Base-by-base conservation (phyloP, 1,140 invertebrate genomes). In the Drosophila watanabei region DNA sequence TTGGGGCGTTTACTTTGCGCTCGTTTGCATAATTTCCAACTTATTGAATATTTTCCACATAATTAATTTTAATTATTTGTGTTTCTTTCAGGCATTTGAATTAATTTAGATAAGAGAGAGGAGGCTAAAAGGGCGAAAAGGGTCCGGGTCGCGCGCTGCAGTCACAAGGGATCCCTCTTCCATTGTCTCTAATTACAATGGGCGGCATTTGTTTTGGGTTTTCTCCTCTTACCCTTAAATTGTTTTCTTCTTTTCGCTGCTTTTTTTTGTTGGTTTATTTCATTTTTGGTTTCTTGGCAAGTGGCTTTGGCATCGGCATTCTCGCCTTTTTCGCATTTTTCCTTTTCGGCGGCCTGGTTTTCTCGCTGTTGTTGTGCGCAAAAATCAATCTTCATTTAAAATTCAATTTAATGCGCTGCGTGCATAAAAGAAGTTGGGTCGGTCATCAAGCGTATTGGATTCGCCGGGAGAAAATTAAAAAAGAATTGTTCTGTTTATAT, bases 11-110 rank as follows among this genome's bases (percentile, higher is more conserved):
- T 87, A 79, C 84, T 89, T 79, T 84, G 77, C 69, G 80, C 85
- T 88, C 85, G 85, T 88, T 88, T 88, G 84, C 85, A 88, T 88
- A 89, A 88, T 88, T 88, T 88, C 65, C 85, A 89, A 88, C 85
- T 88, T 88, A 88, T 88, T 88, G 84, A 88, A 88, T 88, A 88
- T 88, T 89, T 88, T 88, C 84, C 84, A 88, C 84, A 89, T 89
- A 88, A 88, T 88, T 88, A 88, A 88, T 88, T 88, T 88, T 88
- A 89, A 88, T 88, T 88, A 88, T 88, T 88, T 88, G 72, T 81
- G 68, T 79, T 80, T 81, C 49, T 72, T 66, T 65, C 62, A 52
- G 70, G 80, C 80, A 72, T 79, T 89, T 78, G 78, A 89, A 84
- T 89, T 88, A 89, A 88, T 88, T 88, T 89, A 59, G 77, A 88